These are phyloP conservation scores for Bombus picipes DNA, from an alignment of 1,140 invertebrate genomes.

Conservation along the genomic window DNA sequence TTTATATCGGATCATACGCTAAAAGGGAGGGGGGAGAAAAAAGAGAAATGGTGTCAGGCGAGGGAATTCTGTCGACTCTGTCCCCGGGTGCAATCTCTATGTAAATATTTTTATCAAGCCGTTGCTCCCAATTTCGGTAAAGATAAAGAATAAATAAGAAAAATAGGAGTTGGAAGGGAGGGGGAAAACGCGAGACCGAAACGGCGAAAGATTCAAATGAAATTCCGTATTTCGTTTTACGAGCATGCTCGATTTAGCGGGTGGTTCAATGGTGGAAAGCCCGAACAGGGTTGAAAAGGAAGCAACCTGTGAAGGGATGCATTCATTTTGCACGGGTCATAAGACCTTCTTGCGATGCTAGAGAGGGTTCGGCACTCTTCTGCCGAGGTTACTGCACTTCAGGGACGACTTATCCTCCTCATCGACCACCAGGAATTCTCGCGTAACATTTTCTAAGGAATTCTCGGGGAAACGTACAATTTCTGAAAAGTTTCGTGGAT, in stretches of 20 bases:
- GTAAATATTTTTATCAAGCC: slow-evolving; percentile 46
- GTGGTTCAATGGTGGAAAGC: slow-evolving; percentile 9
- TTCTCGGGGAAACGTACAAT: slow-evolving; percentile 37
- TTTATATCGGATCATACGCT: background rate
- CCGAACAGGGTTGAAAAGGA: slow-evolving; percentile 43
- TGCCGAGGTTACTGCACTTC: slow-evolving; percentile 79
- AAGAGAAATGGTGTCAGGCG: background rate
- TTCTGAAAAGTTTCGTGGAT: slow-evolving; percentile 48
- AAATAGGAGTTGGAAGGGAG: background rate
- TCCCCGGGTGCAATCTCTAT: slow-evolving; percentile 10
- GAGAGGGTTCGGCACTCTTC: slow-evolving; percentile 58
- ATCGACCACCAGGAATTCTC: slow-evolving; percentile 67
- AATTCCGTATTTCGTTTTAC: slow-evolving; percentile 61
- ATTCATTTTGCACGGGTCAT: slow-evolving; percentile 80
- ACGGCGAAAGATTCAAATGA: slow-evolving; percentile 55
- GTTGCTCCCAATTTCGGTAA: slow-evolving; percentile 3
- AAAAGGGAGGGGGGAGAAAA: background rate
- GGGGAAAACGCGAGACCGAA: slow-evolving; percentile 2
- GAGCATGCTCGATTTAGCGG: slow-evolving; percentile 66
- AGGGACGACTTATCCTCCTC: slow-evolving; percentile 77
- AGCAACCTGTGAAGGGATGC: slow-evolving; percentile 56
- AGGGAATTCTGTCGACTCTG: background rate
- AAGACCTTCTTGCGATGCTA: slow-evolving; percentile 68
- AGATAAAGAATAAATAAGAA: slow-evolving; percentile 40
- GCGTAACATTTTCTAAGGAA: slow-evolving; percentile 51